phyloP scores from a whole-genome alignment of 1,140 invertebrate genomes.

The Drosophila parvula region DNA sequence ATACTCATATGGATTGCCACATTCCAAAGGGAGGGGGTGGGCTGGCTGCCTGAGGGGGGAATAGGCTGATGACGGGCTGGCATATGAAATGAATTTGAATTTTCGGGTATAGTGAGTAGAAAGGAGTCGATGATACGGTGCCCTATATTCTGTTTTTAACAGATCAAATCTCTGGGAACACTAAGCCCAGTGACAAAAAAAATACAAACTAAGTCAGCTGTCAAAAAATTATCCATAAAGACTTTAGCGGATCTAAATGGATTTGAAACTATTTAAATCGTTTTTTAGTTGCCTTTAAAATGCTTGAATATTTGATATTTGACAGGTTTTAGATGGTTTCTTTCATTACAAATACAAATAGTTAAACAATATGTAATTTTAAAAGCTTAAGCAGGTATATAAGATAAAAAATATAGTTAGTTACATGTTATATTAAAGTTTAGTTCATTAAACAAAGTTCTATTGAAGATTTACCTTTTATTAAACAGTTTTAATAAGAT shows the following conservation, averaged over 20 bases:
- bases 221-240: slow-evolving; percentile 1
- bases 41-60: neutral
- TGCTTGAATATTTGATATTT: neutral
- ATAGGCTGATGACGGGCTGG: slow-evolving; percentile 28
- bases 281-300: too few relatives aligned
- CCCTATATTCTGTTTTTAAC: slow-evolving; percentile 6
- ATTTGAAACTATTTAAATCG: neutral
- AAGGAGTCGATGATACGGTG: slow-evolving; percentile 15
- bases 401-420: too few relatives aligned
- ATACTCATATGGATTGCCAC: slow-evolving; percentile 60
- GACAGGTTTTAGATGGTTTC: neutral
- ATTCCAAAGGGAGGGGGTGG: slow-evolving; percentile 20
- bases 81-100: slow-evolving; percentile 56
- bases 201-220: slow-evolving; percentile 18
- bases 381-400: too few relatives aligned
- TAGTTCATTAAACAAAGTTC: neutral
- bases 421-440: neutral
- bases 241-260: neutral
- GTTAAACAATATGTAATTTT: too few relatives aligned
- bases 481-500: neutral
- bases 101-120: slow-evolving; percentile 18
- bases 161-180: neutral
- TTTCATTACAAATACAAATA: too few relatives aligned
- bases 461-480: neutral
- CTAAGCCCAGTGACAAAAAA: slow-evolving; percentile 41